Percentiles rank a stretch among this genome's conserved stretches.
Conservation (phyloP, 2,113 vertebrate genomes). For the Anoura caudifer region DNA sequence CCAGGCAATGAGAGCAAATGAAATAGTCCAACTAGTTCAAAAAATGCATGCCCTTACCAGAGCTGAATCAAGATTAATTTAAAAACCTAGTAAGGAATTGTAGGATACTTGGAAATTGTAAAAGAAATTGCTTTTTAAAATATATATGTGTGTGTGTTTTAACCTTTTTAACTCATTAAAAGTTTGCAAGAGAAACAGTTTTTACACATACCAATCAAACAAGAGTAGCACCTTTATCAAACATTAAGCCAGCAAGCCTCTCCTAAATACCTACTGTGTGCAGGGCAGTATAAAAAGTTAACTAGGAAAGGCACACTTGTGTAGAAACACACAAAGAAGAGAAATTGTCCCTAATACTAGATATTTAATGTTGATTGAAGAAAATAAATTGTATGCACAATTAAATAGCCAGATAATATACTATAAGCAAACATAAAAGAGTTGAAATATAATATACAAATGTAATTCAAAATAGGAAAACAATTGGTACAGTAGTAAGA, state of each 20-base stretch:
- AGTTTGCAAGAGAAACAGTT: not conserved
- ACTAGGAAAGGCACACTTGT: not conserved
- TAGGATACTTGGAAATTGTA: not conserved
- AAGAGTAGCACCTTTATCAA: not conserved
- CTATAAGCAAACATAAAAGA: not conserved
- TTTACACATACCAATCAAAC: not conserved
- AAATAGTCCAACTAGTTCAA: constrained; percentile 37
- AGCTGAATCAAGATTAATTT: constrained; percentile 46
- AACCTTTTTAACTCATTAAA: not conserved
- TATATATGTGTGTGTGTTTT: not conserved
- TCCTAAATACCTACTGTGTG: not conserved
- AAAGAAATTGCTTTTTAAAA: not conserved
- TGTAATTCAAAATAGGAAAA: not conserved
- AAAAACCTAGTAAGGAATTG: not conserved
- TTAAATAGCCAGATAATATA: not conserved
- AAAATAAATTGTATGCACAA: not conserved
- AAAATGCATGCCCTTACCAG: not conserved
- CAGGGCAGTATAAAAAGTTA: not conserved
- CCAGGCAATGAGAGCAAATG: constrained; percentile 25
- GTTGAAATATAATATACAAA: not conserved
- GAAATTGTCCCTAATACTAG: not conserved
- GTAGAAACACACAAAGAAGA: not conserved
- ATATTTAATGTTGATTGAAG: not conserved
- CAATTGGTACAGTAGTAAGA: not conserved
- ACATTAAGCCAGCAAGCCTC: not conserved